Conservation (phyloP, 2,113 vertebrate genomes). For the Zosterops lateralis region DNA sequence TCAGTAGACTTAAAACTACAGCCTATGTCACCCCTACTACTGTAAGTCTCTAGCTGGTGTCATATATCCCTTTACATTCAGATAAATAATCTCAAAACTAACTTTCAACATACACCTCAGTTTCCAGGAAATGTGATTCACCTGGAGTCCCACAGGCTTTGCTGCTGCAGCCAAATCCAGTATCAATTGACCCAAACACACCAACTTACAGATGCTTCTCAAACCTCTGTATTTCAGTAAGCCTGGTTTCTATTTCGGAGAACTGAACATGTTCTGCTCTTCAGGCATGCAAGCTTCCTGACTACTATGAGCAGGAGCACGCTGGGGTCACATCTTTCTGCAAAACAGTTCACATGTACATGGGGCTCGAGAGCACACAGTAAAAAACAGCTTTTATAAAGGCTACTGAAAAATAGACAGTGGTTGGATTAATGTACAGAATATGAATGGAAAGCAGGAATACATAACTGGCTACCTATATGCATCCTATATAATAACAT, state of each 20-base stretch:
- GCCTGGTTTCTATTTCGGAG: neutral
- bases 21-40: neutral
- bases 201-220: slow-evolving; percentile 7
- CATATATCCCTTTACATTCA: slow-evolving; percentile 42
- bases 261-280: neutral
- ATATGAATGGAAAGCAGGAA: neutral
- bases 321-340: neutral
- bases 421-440: neutral
- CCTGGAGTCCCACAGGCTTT: slow-evolving; percentile 3
- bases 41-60: slow-evolving; percentile 4
- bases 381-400: neutral
- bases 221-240: neutral
- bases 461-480: neutral
- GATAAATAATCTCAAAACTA: slow-evolving; percentile 59
- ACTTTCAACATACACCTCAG: slow-evolving; percentile 47
- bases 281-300: neutral
- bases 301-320: neutral
- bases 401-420: neutral
- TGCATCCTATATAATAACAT: neutral
- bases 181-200: neutral
- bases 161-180: neutral
- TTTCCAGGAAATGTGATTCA: slow-evolving; percentile 47
- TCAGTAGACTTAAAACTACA: slow-evolving; percentile 4
- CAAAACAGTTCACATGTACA: neutral
- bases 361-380: neutral